Base-by-base conservation (phyloP, 2,888 invertebrate species). In the Seladonia tumulorum region DNA sequence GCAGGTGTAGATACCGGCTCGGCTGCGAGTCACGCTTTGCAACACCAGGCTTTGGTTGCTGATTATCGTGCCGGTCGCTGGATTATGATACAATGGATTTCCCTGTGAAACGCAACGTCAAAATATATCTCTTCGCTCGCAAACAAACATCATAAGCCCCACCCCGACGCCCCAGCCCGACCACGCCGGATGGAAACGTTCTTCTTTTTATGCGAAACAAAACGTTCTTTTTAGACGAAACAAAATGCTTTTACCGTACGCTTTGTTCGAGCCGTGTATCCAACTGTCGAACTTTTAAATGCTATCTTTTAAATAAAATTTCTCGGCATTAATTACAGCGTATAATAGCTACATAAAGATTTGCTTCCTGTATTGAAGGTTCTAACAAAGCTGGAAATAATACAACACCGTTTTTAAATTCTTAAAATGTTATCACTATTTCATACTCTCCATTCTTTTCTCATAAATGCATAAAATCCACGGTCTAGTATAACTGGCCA, bases 41-140 rank as follows among this genome's bases (percentile, higher is more conserved):
- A 98, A 96, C n/a, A 98, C 98, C 84, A 98, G 95, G 94, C 98
- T 98, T 95, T 98, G 98, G 95, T 98, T 98, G 95, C 98, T 98
- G 83, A 98, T 97, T 90, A 98, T 98, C 81, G 98, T 97, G 66
- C 98, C 98, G 10, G 97, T 96, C 81, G 97, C 97, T 4, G 97
- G 96, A 94, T 98, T 98, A 95, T 98, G 98, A 93, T 97, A 97
- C 92, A 98, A 96, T 92, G 97, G 97, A 92, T 97, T 96, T 45
- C 97, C 97, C 98, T 98, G 96, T 70, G 77, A 73, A 89, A 16
- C 53, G 76, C 63, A 89, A 60, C n/a, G 25, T 83, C 76, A 60
- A 68, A 82, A 71, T 66, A 57, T 63, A 45, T 71, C 42, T 47
- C 4, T 18, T 74, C 39, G 49, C 22, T 66, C 5, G 63, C 22